A percentile compares a stretch with the other conserved stretches of the same genome.
These are phyloP conservation scores for Helogale parvula DNA, from an alignment of 2,113 vertebrate genomes.

Conservation along the genomic window DNA sequence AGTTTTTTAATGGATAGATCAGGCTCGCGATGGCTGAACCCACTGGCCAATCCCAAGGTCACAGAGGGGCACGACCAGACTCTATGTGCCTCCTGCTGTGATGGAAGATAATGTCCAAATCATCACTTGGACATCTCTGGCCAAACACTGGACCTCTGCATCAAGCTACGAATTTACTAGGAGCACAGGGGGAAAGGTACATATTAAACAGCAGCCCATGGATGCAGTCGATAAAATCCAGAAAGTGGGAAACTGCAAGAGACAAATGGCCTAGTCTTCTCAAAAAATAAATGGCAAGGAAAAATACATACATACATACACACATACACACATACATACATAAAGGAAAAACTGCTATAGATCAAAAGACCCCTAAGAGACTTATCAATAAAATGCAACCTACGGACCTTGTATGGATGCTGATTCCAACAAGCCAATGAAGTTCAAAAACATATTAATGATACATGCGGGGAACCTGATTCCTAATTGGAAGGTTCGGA, in stretches of 20 bases:
- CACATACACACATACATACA: not conserved
- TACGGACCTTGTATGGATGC: not conserved
- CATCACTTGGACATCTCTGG: not conserved
- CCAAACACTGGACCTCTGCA: not conserved
- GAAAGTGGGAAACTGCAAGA: not conserved
- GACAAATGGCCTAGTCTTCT: not conserved
- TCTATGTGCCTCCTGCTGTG: fast-evolving
- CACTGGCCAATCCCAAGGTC: not conserved
- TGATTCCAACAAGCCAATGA: not conserved
- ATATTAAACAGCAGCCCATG: not conserved
- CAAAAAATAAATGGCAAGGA: not conserved
- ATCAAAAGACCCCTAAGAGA: not conserved
- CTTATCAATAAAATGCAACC: not conserved
- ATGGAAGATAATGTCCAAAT: not conserved
- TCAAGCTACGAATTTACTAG: not conserved
- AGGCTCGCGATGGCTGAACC: not conserved
- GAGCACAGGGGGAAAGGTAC: not conserved
- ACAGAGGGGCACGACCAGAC: not conserved
- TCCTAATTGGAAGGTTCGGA: not conserved
- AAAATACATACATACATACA: too few relatives aligned
- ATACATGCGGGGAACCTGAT: fast-evolving
- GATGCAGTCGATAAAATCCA: not conserved
- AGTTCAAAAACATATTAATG: not conserved
- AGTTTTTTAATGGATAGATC: not conserved
- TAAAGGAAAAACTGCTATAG: not conserved